Evolutionary conservation across 2,797 vertebrate species (phyloP), one percentile per base, ranked within the genome.

Genomic region (Melanotaenia pygmaea): DNA sequence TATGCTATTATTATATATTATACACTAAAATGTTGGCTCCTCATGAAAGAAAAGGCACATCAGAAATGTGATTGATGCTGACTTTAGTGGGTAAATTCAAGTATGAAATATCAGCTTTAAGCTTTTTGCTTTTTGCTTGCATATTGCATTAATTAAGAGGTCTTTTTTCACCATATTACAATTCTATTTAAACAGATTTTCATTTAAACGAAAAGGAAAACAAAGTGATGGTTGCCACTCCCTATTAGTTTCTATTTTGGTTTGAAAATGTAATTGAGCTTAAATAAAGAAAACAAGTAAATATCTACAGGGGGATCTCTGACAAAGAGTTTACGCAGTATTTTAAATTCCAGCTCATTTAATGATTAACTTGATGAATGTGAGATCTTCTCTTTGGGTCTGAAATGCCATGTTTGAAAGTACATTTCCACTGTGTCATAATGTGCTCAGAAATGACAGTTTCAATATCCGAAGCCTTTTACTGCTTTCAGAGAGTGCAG

Each of bases 401-500:
- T 22, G 35, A 57, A 59, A 80, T 53, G 57, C 26, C 67, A 50
- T 0, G 30, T 20, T 74, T 59, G 32, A 74, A 56, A 53, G 63
- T 20, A 71, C 59, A 30, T 61, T 51, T 67, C 64, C 47, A 11
- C 37, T 53, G 18, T 59, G 63, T 72, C 74, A 80, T 56, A 4
- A 70, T 53, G 58, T 58, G 57, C 59, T 62, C 38, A 77, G 66
- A 70, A 70, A 58, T 30, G 32, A 64, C 45, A 16, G 59, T 68
- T 75, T 65, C 22, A 70, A 58, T 64, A 70, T 68, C 66, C 51
- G 37, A 73, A 74, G 65, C 66, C 10, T 64, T 74, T 80, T 73
- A n/a, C 47, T 50, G 79, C 72, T 73, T 80, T 78, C 37, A 74
- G 67, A 76, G 60, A 50, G 77, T 64, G 70, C 38, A 59, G 32